Evolutionary conservation across 2,888 invertebrate species (phyloP).

Genomic region (Protonemura montana): DNA sequence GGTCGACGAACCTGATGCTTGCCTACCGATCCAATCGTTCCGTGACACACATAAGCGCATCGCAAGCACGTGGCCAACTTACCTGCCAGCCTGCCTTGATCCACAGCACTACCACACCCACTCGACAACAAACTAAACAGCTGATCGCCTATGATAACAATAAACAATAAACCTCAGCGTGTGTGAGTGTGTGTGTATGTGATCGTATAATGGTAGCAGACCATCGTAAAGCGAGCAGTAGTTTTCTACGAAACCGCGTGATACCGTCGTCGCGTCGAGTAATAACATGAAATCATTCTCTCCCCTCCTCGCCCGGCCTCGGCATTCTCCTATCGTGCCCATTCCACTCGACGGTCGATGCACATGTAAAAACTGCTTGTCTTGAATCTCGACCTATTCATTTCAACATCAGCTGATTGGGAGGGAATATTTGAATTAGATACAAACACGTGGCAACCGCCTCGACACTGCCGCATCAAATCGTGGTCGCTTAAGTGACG

Average conservation of each 20-base stretch:
- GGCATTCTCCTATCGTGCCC: constrained; percentile 32
- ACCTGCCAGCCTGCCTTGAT: neutral
- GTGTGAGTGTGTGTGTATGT: neutral
- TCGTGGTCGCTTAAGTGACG: neutral
- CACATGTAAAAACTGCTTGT: constrained; percentile 48
- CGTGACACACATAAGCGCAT: constrained; percentile 32
- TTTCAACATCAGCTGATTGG: constrained; percentile 46
- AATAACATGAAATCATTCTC: constrained; percentile 29
- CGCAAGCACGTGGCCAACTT: constrained; percentile 24
- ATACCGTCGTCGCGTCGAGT: constrained; percentile 35
- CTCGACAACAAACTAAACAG: constrained; percentile 20
- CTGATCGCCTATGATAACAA: constrained; percentile 32
- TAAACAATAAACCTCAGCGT: constrained; percentile 32
- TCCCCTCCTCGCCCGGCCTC: constrained; percentile 20
- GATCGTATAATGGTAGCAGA: too few species aligned
- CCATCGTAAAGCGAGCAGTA: constrained; percentile 18
- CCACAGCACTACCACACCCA: neutral
- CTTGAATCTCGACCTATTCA: constrained; percentile 44
- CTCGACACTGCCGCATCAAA: neutral
- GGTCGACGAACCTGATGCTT: constrained; percentile 31
- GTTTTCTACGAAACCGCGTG: constrained; percentile 43
- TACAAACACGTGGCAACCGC: constrained; percentile 46
- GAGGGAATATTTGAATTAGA: constrained; percentile 46
- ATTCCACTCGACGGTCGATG: constrained; percentile 31
- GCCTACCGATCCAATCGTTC: neutral